phyloP scores from a whole-genome alignment of 2,797 vertebrate genomes.

The Anas flavirostris region DNA sequence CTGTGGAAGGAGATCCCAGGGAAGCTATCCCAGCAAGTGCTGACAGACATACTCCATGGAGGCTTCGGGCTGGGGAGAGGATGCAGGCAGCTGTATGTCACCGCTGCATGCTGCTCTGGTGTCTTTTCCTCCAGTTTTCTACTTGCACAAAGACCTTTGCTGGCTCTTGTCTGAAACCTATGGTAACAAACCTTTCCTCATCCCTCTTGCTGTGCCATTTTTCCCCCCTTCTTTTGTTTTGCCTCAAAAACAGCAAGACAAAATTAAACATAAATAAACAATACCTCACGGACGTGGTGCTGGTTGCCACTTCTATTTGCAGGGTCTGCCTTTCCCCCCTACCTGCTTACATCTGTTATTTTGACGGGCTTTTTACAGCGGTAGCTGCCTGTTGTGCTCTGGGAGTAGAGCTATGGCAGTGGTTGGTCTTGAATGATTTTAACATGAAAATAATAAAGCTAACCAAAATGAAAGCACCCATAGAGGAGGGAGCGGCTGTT shows the following conservation, averaged over 20 bases:
- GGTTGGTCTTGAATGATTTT: background rate
- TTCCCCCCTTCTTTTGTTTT: background rate
- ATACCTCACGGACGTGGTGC: accelerated
- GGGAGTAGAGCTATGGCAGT: background rate
- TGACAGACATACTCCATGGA: background rate
- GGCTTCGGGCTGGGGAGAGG: background rate
- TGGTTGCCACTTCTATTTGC: background rate
- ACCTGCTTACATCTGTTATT: background rate
- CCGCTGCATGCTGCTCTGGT: background rate
- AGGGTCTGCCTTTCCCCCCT: background rate
- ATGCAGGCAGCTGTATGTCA: background rate
- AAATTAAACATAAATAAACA: background rate
- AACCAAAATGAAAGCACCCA: background rate
- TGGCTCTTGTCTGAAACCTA: background rate
- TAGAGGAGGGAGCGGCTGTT: background rate
- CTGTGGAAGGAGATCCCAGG: background rate
- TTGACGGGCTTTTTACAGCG: background rate
- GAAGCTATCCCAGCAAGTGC: background rate
- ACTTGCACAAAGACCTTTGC: background rate
- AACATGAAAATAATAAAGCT: background rate
- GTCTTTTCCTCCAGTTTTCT: background rate
- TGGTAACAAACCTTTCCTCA: background rate
- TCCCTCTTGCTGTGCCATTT: background rate
- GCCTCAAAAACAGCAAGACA: background rate
- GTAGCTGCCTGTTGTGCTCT: background rate